Evolutionary conservation across 64 coral and sea anemone species (phyloP), one percentile per base, ranked within the genome.

Genomic region (Dendronephthya gigantea): DNA sequence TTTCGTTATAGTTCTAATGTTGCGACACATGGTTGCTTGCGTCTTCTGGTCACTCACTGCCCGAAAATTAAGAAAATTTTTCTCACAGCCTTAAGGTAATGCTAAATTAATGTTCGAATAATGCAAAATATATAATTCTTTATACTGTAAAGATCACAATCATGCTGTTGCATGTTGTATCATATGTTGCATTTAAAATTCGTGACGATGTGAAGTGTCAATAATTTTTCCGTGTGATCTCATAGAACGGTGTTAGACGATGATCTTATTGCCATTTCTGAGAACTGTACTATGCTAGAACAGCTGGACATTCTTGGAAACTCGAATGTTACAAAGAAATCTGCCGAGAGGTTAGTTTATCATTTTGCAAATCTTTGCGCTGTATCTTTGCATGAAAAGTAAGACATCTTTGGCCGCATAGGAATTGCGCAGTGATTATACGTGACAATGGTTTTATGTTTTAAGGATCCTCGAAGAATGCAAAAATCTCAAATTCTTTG

Each of bases 231-330:
- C 36, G n/a, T n/a, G n/a, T n/a, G n/a, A 4, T 35, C 14, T 39
- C 50, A 47, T 68, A 98, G 95, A 58, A 93, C 89, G 27, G 86
- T 98, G 9, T 85, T 65, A 76, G 83, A 91, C 65, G 25, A 27
- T 16, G 90, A 91, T 76, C 48, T 98, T 10, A 38, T 87, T 49
- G 95, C 89, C 8, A 58, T 98, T 38, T 83, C 92, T 11, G 75
- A 98, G 10, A 83, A 98, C 69, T 93, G 95, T 49, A 84, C 87
- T 23, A 52, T 90, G 49, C 55, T 98, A 15, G 95, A 98, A 76
- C 95, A 98, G 31, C 79, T 98, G 29, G 95, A 98, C 76, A 89
- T 98, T 52, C 37, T 98, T 12, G 95, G 95, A 30, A 98, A 92
- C 14, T 83, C 92, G 19, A 50, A 84, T 25, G 90, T 98, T 56